These are phyloP conservation scores for Luffia ferchaultella DNA, from an alignment of 2,888 invertebrate genomes.

Conservation along the genomic window DNA sequence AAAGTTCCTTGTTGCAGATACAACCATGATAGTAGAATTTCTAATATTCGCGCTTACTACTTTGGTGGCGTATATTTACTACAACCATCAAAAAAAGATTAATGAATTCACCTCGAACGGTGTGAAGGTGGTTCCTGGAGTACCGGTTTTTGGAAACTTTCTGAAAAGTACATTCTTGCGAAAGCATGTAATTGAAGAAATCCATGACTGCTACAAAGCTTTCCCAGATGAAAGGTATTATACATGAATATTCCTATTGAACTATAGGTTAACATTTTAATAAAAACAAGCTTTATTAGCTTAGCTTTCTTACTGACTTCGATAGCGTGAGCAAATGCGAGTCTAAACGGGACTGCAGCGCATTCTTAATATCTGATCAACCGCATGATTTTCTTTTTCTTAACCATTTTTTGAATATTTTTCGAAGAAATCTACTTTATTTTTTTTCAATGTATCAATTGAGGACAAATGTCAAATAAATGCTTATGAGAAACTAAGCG, in stretches of 20 bases:
- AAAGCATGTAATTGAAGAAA: slow-evolving; percentile 31
- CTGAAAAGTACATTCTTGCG: slow-evolving; percentile 22
- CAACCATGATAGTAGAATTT: slow-evolving; percentile 37
- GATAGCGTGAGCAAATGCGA: not conserved
- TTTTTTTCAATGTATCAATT: not conserved
- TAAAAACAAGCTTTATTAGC: not conserved
- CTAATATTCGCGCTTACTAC: slow-evolving; percentile 29
- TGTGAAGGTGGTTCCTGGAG: slow-evolving; percentile 32
- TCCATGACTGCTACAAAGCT: slow-evolving; percentile 16
- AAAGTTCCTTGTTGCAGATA: too few relatives aligned
- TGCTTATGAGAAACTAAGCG: not conserved
- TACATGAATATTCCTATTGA: not conserved
- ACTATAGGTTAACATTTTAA: not conserved
- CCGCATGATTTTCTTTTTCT: not conserved
- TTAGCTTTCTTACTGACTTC: not conserved
- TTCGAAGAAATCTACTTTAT: not conserved
- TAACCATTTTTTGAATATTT: not conserved
- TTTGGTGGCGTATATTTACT: slow-evolving; percentile 26
- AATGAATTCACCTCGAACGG: slow-evolving; percentile 26
- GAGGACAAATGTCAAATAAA: not conserved
- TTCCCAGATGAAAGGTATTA: slow-evolving; percentile 7
- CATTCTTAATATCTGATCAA: not conserved
- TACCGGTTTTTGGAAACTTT: slow-evolving; percentile 42
- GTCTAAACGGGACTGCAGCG: not conserved
- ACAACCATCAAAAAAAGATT: slow-evolving; percentile 26